Evolutionary conservation across 2,888 invertebrate genomes (phyloP).

Genomic region (Blastobasis adustella): DNA sequence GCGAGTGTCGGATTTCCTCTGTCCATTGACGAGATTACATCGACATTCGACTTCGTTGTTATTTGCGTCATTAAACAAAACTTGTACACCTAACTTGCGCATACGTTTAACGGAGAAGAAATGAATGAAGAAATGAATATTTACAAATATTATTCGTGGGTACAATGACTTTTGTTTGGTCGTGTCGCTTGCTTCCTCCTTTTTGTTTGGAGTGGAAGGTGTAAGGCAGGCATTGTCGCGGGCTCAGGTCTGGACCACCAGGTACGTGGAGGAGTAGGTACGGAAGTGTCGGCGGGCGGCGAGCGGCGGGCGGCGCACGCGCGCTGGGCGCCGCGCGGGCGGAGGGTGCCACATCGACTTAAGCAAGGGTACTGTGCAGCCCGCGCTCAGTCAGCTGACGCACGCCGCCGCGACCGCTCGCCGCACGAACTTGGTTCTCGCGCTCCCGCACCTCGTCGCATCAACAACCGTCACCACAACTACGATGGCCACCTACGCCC

Average conservation of each 20-base stretch:
- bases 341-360: slow-evolving; percentile 69
- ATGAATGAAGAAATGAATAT: no score
- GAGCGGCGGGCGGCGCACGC: slow-evolving; percentile 51
- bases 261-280: slow-evolving; percentile 24
- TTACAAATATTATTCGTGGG: no score
- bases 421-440: slow-evolving; percentile 13
- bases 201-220: slow-evolving; percentile 31
- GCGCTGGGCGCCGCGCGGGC: slow-evolving; percentile 55
- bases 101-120: no score
- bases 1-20: no score
- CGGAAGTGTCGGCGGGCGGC: slow-evolving; percentile 50
- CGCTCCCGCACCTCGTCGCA: slow-evolving; percentile 22
- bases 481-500: slow-evolving; percentile 92
- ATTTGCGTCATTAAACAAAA: no score
- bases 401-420: slow-evolving; percentile 44
- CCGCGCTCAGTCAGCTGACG: slow-evolving; percentile 73
- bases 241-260: slow-evolving; percentile 23
- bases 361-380: slow-evolving; percentile 59
- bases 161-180: slow-evolving; percentile 1
- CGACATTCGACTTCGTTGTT: no score
- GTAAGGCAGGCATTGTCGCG: slow-evolving; percentile 23
- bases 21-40: no score
- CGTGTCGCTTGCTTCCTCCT: slow-evolving; percentile 20
- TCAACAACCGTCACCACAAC: slow-evolving; percentile 18
- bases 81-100: no score